phyloP scores from a whole-genome alignment of 1,140 invertebrate genomes.

The Steinernema feltiae region DNA sequence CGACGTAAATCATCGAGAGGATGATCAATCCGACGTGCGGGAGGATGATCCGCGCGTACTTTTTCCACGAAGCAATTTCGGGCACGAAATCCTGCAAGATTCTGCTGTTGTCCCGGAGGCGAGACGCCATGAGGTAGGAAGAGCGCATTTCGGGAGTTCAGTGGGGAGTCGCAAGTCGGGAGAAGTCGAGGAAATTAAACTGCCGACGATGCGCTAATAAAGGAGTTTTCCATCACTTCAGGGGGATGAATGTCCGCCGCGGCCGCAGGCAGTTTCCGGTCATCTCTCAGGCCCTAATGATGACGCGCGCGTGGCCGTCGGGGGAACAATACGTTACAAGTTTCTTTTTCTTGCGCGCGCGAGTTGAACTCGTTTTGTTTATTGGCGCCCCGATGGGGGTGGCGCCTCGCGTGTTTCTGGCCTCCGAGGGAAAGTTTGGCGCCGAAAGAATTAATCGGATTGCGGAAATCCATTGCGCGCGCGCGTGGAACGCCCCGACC shows the following conservation, averaged over 20 bases:
- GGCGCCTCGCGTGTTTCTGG: too few relatives aligned
- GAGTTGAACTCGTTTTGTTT: background rate
- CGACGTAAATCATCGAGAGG: constrained; percentile 33
- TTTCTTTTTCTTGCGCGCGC: background rate
- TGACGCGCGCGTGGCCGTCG: background rate
- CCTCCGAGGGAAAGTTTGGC: background rate
- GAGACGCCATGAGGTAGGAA: background rate
- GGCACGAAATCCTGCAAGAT: constrained; percentile 29
- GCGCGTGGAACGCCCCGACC: too few relatives aligned
- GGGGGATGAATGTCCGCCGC: too few relatives aligned
- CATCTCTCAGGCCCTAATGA: background rate
- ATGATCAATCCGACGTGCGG: constrained; percentile 40
- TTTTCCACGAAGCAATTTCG: constrained; percentile 35
- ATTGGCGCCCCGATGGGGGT: background rate
- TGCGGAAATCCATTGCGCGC: constrained; percentile 4
- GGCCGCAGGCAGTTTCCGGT: too few relatives aligned
- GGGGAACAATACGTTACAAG: background rate
- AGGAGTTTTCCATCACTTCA: too few relatives aligned
- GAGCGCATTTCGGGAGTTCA: background rate
- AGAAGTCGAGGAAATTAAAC: background rate
- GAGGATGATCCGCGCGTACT: constrained; percentile 36
- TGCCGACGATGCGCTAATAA: background rate
- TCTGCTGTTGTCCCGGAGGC: constrained; percentile 1
- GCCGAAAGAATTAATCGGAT: constrained; percentile 8
- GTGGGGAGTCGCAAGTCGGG: background rate